Percentiles rank a stretch among this genome's conserved stretches.
Evolutionary conservation across 2,888 invertebrate species (phyloP).

Genomic region (Scaptomyza reducta): DNA sequence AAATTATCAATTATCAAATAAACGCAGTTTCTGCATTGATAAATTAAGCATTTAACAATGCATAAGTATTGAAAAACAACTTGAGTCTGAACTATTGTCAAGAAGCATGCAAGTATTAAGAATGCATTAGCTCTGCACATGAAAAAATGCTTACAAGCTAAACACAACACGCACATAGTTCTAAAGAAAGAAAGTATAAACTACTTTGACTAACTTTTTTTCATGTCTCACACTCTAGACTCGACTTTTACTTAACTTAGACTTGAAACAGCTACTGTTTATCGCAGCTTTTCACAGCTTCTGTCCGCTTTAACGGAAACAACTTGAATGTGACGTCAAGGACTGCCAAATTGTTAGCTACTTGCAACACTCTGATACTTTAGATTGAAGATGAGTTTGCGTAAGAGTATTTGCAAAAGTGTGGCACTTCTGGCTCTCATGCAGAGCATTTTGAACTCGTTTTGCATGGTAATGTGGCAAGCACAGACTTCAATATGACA

Average conservation of each 20-base stretch:
- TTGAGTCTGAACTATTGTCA: background rate
- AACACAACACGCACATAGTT: background rate
- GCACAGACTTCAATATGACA: constrained; percentile 37
- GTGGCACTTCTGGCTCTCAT: constrained; percentile 4
- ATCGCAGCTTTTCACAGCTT: no score
- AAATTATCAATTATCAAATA: background rate
- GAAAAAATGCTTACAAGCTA: background rate
- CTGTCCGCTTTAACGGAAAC: background rate
- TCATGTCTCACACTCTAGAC: no score
- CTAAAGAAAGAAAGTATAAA: background rate
- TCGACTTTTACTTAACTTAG: background rate
- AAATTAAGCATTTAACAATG: background rate
- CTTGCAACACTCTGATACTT: background rate
- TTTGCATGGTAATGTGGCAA: constrained; percentile 51
- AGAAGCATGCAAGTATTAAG: background rate
- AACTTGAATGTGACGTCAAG: background rate
- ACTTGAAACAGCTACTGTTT: background rate
- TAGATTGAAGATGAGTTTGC: constrained; percentile 23
- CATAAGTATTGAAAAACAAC: background rate
- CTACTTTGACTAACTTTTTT: background rate
- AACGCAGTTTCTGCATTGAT: no score
- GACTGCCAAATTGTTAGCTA: background rate
- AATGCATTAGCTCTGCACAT: background rate
- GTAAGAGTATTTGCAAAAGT: constrained; percentile 34
- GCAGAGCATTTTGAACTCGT: constrained; percentile 28